Percentiles rank a stretch among this genome's conserved stretches.
Conservation (phyloP, 2,797 vertebrate species). For the Crenichthys baileyi region DNA sequence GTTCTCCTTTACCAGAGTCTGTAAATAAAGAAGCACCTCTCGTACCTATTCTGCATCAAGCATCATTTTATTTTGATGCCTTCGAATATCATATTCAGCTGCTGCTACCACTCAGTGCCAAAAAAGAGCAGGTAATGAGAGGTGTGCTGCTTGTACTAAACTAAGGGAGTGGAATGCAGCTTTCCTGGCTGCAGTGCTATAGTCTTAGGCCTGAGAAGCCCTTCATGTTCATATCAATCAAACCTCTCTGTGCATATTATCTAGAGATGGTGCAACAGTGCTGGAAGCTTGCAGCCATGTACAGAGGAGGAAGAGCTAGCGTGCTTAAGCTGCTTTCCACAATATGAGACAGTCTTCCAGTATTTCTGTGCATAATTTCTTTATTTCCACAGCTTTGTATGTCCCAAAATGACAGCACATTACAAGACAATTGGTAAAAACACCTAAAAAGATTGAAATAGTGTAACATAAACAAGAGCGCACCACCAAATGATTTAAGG, state of each 20-base stretch:
- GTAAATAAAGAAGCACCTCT: neutral
- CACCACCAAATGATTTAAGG: neutral
- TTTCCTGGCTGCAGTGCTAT: neutral
- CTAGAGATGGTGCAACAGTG: neutral
- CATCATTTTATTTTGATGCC: neutral
- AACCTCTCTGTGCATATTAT: neutral
- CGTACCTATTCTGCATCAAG: neutral
- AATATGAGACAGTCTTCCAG: neutral
- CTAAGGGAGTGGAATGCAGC: neutral
- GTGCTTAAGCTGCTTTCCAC: neutral
- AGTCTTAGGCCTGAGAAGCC: neutral
- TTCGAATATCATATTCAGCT: neutral
- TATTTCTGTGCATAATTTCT: too few species aligned
- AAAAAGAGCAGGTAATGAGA: slow-evolving; percentile 1
- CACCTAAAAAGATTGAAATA: neutral
- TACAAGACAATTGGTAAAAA: neutral
- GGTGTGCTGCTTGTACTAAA: neutral
- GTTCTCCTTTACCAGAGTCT: neutral
- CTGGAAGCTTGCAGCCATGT: neutral
- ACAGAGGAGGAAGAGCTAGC: neutral
- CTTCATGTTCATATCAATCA: slow-evolving; percentile 9
- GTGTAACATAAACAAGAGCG: too few species aligned
- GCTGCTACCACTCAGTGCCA: neutral
- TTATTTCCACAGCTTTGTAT: neutral
- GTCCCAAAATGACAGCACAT: neutral